Base-by-base conservation (phyloP, 2,888 invertebrate species). In the Parnassius orleans region DNA sequence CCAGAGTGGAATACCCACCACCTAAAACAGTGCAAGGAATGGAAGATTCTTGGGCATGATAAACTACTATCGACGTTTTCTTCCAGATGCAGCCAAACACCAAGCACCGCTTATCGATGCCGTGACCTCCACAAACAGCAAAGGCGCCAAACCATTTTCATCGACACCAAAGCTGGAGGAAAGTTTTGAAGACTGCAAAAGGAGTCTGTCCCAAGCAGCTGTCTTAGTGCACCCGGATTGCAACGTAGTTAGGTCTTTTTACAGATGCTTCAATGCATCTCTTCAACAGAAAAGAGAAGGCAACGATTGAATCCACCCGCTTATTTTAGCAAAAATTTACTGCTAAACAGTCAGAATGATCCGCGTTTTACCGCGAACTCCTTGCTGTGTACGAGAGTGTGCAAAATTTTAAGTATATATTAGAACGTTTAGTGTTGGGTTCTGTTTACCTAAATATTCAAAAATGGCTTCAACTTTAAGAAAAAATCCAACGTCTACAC, bases 401-500 rank as follows among this genome's bases (percentile, higher is more conserved):
- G 10, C 68, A 71, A 11, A 68, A 72, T 55, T 71, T 71, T 43
- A 62, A 69, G 1, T n/a, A n/a, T n/a, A n/a, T n/a, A n/a, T n/a
- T n/a, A n/a, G n/a, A n/a, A n/a, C n/a, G n/a, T n/a, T n/a, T n/a
- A n/a, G n/a, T n/a, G n/a, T n/a, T n/a, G n/a, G n/a, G n/a, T n/a
- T n/a, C n/a, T n/a, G n/a, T n/a, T n/a, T n/a, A n/a, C n/a, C n/a
- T n/a, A n/a, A n/a, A n/a, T n/a, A n/a, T n/a, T n/a, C n/a, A n/a
- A n/a, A n/a, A n/a, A n/a, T n/a, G n/a, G n/a, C n/a, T n/a, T n/a
- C n/a, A n/a, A n/a, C n/a, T n/a, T n/a, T n/a, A n/a, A n/a, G n/a
- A n/a, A n/a, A n/a, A n/a, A n/a, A n/a, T n/a, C n/a, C n/a, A n/a
- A n/a, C n/a, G n/a, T n/a, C n/a, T n/a, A n/a, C n/a, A n/a, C n/a